Conservation (phyloP, 2,113 vertebrate species). For the Arenaria interpres region DNA sequence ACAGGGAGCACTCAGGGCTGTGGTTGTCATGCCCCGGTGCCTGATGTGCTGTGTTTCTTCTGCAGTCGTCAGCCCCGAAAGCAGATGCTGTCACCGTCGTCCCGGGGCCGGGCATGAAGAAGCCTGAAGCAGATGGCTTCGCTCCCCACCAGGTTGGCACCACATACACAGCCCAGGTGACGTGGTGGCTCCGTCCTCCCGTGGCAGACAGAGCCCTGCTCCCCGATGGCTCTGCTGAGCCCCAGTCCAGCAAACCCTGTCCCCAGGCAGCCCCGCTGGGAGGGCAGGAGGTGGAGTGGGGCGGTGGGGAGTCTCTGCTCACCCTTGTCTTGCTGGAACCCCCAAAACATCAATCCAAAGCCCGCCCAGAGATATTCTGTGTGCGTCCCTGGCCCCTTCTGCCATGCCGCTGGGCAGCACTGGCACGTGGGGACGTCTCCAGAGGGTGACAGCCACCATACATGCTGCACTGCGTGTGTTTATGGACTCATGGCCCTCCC, state of each 20-base stretch:
- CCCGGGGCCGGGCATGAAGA: constrained; percentile 63
- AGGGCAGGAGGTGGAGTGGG: background rate
- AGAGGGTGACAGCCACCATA: background rate
- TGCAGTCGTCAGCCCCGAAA: constrained; percentile 54
- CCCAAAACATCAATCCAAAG: background rate
- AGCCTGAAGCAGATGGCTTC: constrained; percentile 61
- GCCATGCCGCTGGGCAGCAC: background rate
- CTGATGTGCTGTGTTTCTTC: constrained; percentile 1
- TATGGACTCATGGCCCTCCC: background rate
- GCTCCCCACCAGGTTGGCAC: constrained; percentile 36
- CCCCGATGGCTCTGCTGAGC: background rate
- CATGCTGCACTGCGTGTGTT: fast-evolving
- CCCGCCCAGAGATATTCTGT: background rate
- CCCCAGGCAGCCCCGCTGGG: background rate
- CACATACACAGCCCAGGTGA: constrained; percentile 64
- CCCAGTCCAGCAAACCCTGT: background rate
- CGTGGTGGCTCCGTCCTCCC: fast-evolving
- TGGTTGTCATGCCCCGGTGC: background rate
- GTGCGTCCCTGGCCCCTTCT: background rate
- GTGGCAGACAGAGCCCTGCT: background rate
- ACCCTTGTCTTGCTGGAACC: background rate
- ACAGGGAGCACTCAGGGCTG: background rate
- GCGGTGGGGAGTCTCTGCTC: background rate
- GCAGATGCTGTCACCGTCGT: background rate
- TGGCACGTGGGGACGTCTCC: background rate